phyloP scores from a whole-genome alignment of 2,888 invertebrate species.

The Aquatica leii region DNA sequence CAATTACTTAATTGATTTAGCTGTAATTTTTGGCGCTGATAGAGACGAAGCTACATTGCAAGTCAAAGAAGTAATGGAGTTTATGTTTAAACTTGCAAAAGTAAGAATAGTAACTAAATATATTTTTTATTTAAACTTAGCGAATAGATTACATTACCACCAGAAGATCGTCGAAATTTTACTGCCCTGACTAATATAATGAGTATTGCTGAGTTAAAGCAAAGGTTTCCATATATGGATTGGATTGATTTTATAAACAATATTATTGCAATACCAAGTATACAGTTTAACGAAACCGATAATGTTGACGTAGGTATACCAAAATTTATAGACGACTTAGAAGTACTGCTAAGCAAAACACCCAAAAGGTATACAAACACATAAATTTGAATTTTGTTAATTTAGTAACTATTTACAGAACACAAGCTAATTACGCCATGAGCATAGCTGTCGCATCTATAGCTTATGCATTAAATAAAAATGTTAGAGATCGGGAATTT shows the following conservation, averaged over 20 bases:
- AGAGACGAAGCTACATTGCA: constrained; percentile 72
- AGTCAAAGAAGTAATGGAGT: constrained; percentile 79
- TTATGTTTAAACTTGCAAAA: constrained; percentile 90
- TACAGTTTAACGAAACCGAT: constrained; percentile 73
- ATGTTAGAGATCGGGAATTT: constrained; percentile 12
- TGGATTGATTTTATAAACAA: constrained; percentile 88
- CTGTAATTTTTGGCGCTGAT: constrained; percentile 84
- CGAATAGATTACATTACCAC: constrained; percentile 79
- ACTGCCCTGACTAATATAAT: constrained; percentile 90
- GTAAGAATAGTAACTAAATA: constrained; percentile 63
- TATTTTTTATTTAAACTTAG: background rate
- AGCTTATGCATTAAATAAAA: constrained; percentile 36
- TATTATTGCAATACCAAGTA: constrained; percentile 70
- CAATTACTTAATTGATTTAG: constrained; percentile 87
- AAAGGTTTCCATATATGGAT: constrained; percentile 77
- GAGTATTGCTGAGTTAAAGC: constrained; percentile 78
- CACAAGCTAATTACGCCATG: constrained; percentile 89
- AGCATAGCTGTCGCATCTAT: constrained; percentile 63
- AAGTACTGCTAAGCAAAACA: constrained; percentile 65
- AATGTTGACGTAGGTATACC: constrained; percentile 86
- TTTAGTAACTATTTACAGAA: constrained; percentile 56
- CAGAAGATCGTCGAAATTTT: constrained; percentile 90
- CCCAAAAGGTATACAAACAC: constrained; percentile 60
- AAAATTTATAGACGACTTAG: constrained; percentile 76
- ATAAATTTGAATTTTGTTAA: background rate